A percentile compares a stretch with the other conserved stretches of the same genome.
Conservation (phyloP, 2,113 vertebrate genomes). For the Psittacara wagleri region DNA sequence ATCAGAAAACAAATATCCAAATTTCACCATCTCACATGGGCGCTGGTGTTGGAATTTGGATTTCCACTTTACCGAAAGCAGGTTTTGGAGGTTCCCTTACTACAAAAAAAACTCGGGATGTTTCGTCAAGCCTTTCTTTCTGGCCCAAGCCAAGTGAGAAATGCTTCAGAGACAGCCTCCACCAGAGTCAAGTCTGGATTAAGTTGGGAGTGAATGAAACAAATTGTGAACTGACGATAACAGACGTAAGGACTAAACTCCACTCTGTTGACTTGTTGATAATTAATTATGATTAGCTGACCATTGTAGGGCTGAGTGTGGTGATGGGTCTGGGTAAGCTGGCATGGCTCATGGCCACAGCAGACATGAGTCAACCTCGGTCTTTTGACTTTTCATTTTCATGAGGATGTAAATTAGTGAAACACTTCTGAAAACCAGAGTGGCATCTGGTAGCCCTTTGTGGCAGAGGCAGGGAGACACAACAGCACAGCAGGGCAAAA, state of each 20-base stretch:
- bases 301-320: background rate
- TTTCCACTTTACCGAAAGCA: background rate
- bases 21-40: fast-evolving
- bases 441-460: slow-evolving; percentile 23
- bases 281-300: background rate
- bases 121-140: background rate
- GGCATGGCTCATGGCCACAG: background rate
- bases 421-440: background rate
- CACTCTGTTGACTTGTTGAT: background rate
- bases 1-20: fast-evolving
- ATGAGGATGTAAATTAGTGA: background rate
- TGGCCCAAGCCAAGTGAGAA: fast-evolving
- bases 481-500: slow-evolving; percentile 28
- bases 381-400: background rate
- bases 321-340: background rate
- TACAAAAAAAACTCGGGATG: fast-evolving
- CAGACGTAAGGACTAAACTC: background rate
- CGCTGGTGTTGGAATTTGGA: background rate
- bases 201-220: background rate
- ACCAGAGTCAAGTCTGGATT: background rate
- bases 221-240: background rate
- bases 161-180: background rate
- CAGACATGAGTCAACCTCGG: background rate
- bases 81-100: background rate
- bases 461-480: background rate